A percentile compares a stretch with the other conserved stretches of the same genome.
phyloP scores from a whole-genome alignment of 1,140 invertebrate species.

The Drosophila bocki region DNA sequence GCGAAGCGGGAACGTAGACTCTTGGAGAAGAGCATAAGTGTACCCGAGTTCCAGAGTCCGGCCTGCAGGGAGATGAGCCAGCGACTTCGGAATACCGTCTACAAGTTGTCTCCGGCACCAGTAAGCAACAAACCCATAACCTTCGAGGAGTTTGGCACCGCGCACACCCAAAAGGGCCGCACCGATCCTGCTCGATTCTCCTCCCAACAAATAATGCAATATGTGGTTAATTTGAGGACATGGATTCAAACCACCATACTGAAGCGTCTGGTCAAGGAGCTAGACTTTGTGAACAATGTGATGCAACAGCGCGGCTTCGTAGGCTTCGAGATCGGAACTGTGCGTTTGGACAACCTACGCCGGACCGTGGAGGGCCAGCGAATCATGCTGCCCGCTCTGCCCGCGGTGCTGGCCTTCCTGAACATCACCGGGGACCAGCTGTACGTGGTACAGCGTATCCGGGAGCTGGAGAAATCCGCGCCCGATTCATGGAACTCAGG shows the following conservation, averaged over 20 bases:
- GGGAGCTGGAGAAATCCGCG: constrained; percentile 91
- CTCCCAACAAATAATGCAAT: constrained; percentile 68
- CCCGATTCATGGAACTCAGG: constrained; percentile 92
- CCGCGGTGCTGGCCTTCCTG: constrained; percentile 90
- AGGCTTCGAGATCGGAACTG: constrained; percentile 89
- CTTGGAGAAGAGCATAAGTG: not conserved
- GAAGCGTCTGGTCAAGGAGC: constrained; percentile 89
- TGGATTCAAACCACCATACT: constrained; percentile 93
- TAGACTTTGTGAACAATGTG: constrained; percentile 88
- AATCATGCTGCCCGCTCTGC: constrained; percentile 89
- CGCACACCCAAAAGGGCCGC: not conserved
- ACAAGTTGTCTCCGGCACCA: constrained; percentile 68
- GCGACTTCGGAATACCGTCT: constrained; percentile 63
- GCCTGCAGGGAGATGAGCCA: constrained; percentile 27
- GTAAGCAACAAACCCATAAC: constrained; percentile 54
- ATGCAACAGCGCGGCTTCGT: constrained; percentile 89
- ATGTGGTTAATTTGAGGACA: constrained; percentile 72
- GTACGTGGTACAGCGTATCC: constrained; percentile 91
- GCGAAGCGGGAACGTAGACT: constrained; percentile 21
- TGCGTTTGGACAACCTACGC: constrained; percentile 89
- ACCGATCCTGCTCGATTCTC: constrained; percentile 52
- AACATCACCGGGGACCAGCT: constrained; percentile 92
- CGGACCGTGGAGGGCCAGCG: constrained; percentile 88
- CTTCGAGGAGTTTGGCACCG: constrained; percentile 65
- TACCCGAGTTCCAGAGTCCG: constrained; percentile 35